These are phyloP conservation scores for Drosophila acutilabella DNA, from an alignment of 2,888 invertebrate genomes.

Conservation along the genomic window DNA sequence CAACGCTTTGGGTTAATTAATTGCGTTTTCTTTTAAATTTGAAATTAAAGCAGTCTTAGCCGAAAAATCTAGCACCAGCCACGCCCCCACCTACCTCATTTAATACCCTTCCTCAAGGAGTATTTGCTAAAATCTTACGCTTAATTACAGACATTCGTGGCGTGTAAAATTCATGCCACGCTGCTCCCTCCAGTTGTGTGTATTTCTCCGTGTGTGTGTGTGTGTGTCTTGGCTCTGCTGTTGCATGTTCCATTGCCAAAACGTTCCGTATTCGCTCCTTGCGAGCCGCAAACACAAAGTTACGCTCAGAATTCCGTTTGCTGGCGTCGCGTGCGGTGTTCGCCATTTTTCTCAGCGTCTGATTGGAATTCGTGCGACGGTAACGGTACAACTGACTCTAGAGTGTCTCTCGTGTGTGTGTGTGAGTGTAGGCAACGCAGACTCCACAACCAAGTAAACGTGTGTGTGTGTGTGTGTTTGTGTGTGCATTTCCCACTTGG, in stretches of 20 bases:
- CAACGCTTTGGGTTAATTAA: constrained; percentile 69
- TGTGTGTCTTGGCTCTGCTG: constrained; percentile 11
- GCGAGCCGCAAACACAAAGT: constrained; percentile 32
- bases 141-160: constrained; percentile 52
- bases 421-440: constrained; percentile 55
- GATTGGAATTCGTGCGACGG: constrained; percentile 64
- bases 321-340: constrained; percentile 79
- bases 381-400: constrained; percentile 33
- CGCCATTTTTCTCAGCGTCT: constrained; percentile 33
- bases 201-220: constrained; percentile 2
- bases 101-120: not conserved
- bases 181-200: not conserved
- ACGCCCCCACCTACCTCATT: not conserved
- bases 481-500: constrained; percentile 72
- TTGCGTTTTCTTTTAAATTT: constrained; percentile 70
- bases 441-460: constrained; percentile 45
- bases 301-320: constrained; percentile 78
- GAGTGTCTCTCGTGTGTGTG: constrained; percentile 21
- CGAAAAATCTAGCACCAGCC: constrained; percentile 18
- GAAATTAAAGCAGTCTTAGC: constrained; percentile 68
- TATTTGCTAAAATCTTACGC: constrained; percentile 49
- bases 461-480: constrained; percentile 29
- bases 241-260: constrained; percentile 60
- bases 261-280: constrained; percentile 58
- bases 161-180: not conserved